Evolutionary conservation across 2,888 invertebrate genomes (phyloP).

Genomic region (Orthosia cruda): DNA sequence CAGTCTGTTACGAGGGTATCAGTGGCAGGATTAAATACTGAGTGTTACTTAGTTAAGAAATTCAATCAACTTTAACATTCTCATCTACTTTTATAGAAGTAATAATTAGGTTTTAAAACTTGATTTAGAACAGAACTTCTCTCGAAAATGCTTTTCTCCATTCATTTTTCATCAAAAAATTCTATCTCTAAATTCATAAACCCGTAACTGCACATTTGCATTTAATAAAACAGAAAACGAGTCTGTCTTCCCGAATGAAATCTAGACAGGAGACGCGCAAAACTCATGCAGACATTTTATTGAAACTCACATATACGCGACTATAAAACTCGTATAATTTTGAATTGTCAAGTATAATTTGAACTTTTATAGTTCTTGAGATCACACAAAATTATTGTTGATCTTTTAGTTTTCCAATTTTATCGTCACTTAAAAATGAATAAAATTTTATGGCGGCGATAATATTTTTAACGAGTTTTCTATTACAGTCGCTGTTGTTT

Average conservation of each 20-base stretch:
- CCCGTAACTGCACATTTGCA: conserved; percentile 46
- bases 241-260: conserved; percentile 32
- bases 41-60: neutral
- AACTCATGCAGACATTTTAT: conserved; percentile 66
- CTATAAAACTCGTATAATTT: conserved; percentile 65
- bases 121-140: neutral
- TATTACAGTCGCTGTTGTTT: conserved; percentile 25
- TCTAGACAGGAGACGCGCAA: conserved; percentile 43
- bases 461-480: conserved; percentile 62
- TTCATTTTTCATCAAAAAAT: neutral
- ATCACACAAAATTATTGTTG: conserved; percentile 68
- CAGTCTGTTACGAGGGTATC: no score
- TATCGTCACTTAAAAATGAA: conserved; percentile 75
- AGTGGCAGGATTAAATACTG: neutral
- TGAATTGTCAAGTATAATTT: conserved; percentile 65
- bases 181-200: conserved; percentile 35
- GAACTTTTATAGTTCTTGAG: conserved; percentile 63
- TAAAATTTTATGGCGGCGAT: conserved; percentile 66
- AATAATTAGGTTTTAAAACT: neutral
- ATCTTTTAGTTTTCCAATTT: conserved; percentile 70
- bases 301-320: conserved; percentile 59
- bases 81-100: no score
- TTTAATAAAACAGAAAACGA: conserved; percentile 42
- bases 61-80: neutral
- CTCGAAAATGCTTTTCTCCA: neutral